Percentiles rank a stretch among this genome's conserved stretches.
These are phyloP conservation scores for Conus ventricosus DNA, from an alignment of 1,140 invertebrate genomes.

Conservation along the genomic window DNA sequence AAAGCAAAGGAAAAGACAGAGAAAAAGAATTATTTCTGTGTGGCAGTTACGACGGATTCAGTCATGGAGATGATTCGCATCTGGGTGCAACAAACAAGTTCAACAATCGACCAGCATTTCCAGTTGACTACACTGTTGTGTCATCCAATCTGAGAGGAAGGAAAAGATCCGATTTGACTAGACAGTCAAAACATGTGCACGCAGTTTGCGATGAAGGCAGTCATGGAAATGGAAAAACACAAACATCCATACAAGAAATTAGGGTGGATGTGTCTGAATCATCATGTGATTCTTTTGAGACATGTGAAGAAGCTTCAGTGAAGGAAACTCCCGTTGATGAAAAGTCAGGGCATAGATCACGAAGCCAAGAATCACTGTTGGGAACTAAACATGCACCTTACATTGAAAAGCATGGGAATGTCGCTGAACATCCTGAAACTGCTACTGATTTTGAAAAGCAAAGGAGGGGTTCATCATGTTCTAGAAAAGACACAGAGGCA, in stretches of 20 bases:
- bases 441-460: background rate
- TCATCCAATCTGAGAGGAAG: constrained; percentile 2
- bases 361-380: background rate
- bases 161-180: background rate
- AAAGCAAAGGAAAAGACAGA: background rate
- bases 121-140: background rate
- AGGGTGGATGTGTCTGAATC: constrained; percentile 19
- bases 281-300: constrained; percentile 44
- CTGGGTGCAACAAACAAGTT: background rate
- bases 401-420: too few species aligned
- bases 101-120: background rate
- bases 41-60: background rate
- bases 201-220: background rate
- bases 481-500: background rate
- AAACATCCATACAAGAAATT: background rate
- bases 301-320: constrained; percentile 44
- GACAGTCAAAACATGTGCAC: background rate
- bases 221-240: background rate
- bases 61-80: too few species aligned
- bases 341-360: background rate
- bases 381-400: too few species aligned
- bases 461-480: background rate
- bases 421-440: too few species aligned
- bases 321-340: background rate
- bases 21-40: background rate